Percentiles rank a stretch among this genome's conserved stretches.
Evolutionary conservation across 64 coral and sea anemone genomes (phyloP).

Genomic region (Pocillopora damicornis): DNA sequence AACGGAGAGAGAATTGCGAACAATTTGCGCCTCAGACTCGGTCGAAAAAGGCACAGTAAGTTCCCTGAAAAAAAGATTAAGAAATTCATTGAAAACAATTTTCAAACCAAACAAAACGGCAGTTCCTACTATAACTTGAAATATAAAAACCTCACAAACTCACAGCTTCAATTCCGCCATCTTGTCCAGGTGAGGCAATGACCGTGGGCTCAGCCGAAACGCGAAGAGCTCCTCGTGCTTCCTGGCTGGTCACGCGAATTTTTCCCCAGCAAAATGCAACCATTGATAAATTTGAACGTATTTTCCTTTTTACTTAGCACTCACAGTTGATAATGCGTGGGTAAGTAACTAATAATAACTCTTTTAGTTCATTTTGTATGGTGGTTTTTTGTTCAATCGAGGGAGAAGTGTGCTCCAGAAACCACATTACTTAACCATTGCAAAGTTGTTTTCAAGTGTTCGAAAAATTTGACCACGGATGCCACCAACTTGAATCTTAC

Average conservation of each 20-base stretch:
- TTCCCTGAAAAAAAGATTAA: constrained; percentile 28
- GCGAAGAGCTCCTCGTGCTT: not conserved
- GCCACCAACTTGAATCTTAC: too few species aligned
- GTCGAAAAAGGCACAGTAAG: constrained; percentile 71
- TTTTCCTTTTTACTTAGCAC: too few species aligned
- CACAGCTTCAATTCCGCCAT: constrained; percentile 37
- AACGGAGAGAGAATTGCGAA: constrained; percentile 77
- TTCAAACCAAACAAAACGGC: not conserved
- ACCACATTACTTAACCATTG: too few species aligned
- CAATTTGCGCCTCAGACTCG: constrained; percentile 73
- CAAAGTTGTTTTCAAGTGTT: too few species aligned
- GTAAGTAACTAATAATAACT: not conserved
- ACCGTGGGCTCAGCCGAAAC: not conserved
- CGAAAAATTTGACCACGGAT: too few species aligned
- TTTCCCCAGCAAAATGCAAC: not conserved
- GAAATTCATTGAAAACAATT: not conserved
- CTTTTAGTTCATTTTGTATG: too few species aligned
- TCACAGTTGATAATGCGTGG: not conserved
- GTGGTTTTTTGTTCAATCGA: too few species aligned
- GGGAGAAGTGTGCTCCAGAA: too few species aligned
- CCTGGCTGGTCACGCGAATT: not conserved
- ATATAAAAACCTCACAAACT: not conserved
- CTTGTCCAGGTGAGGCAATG: not conserved
- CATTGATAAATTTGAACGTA: too few species aligned
- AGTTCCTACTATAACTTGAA: not conserved